These are phyloP conservation scores for Turritopsis rubra DNA, from an alignment of 30 jellyfish, hydroid and myxozoan species.

Conservation along the genomic window DNA sequence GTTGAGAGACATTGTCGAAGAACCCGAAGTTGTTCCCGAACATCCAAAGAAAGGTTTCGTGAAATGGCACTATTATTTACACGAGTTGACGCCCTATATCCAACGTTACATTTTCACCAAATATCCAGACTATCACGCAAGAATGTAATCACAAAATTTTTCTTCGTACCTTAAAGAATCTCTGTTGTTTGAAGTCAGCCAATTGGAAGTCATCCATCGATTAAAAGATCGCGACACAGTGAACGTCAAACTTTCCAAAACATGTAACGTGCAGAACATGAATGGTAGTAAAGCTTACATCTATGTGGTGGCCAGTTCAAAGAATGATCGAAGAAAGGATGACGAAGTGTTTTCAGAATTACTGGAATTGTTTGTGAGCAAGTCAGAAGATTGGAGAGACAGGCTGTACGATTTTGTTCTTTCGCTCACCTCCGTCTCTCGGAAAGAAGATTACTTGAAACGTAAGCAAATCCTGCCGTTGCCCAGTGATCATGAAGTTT, in stretches of 20 bases:
- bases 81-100: slow-evolving; percentile 30
- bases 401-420: slow-evolving; percentile 16
- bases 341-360: slow-evolving; percentile 12
- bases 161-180: slow-evolving; percentile 17
- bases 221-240: slow-evolving; percentile 33
- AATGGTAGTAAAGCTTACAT: slow-evolving; percentile 7
- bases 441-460: slow-evolving; percentile 1
- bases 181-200: slow-evolving; percentile 32
- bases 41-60: slow-evolving; percentile 38
- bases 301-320: slow-evolving; percentile 11
- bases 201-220: slow-evolving; percentile 38
- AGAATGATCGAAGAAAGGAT: neutral
- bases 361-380: slow-evolving; percentile 21
- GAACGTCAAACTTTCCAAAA: slow-evolving; percentile 16
- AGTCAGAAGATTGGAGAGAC: neutral
- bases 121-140: slow-evolving; percentile 17
- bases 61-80: slow-evolving; percentile 45
- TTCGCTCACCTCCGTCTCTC: neutral
- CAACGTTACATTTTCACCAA: slow-evolving; percentile 40
- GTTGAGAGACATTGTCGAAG: slow-evolving; percentile 27
- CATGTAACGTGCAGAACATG: slow-evolving; percentile 18
- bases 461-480: slow-evolving; percentile 1
- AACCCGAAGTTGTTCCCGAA: slow-evolving; percentile 44
- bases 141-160: slow-evolving; percentile 18
- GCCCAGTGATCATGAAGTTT: neutral